These are phyloP conservation scores for Rhinophrynus dorsalis DNA, from an alignment of 2,797 vertebrate genomes.

Conservation along the genomic window DNA sequence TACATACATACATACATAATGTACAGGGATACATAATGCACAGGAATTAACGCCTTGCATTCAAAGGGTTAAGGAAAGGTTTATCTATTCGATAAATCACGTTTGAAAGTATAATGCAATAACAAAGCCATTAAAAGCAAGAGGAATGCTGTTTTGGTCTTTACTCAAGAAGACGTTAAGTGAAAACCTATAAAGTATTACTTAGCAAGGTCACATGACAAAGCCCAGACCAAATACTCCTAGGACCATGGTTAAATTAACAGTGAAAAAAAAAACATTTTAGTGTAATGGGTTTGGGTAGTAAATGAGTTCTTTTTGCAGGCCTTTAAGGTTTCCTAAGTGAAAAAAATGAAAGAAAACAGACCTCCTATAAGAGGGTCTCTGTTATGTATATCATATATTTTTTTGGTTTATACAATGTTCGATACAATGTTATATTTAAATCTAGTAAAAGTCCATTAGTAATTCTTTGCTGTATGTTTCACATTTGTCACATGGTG, in stretches of 20 bases:
- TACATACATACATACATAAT: too few relatives aligned
- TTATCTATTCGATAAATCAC: conserved; percentile 52
- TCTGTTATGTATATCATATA: background rate
- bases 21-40: too few relatives aligned
- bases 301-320: conserved; percentile 7
- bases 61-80: conserved; percentile 60
- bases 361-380: conserved; percentile 8
- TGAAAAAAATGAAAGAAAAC: conserved; percentile 18
- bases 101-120: conserved; percentile 50
- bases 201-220: conserved; percentile 27
- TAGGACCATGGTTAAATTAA: conserved; percentile 5
- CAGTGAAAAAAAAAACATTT: conserved; percentile 20
- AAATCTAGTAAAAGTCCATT: too few relatives aligned
- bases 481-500: background rate
- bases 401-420: conserved; percentile 8
- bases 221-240: conserved; percentile 1
- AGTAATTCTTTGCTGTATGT: background rate
- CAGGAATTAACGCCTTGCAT: too few relatives aligned
- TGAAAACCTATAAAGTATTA: conserved; percentile 38
- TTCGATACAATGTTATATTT: conserved; percentile 6
- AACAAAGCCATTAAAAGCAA: conserved; percentile 35
- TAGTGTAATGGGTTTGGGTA: conserved; percentile 16
- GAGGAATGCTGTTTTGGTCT: conserved; percentile 39
- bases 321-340: conserved; percentile 8
- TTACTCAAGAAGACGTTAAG: conserved; percentile 29